Percentiles rank a stretch among this genome's conserved stretches.
phyloP scores from a whole-genome alignment of 2,888 invertebrate genomes.

The Galeopsomyia nigrocyanea region DNA sequence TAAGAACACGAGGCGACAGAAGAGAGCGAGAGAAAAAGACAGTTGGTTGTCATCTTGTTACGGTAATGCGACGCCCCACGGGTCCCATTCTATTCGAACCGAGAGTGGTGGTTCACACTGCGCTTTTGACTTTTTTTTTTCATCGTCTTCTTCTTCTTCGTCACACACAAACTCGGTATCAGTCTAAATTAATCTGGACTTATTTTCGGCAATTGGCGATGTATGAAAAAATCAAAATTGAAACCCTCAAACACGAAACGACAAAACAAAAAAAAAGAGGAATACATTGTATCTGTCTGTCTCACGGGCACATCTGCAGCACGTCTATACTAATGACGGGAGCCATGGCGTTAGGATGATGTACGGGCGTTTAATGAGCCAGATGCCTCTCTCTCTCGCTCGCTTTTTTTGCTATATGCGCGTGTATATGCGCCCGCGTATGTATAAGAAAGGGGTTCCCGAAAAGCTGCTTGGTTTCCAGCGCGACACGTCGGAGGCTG shows the following conservation, averaged over 20 bases:
- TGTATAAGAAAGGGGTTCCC: slow-evolving; percentile 9
- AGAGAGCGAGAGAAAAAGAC: slow-evolving; percentile 25
- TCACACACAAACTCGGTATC: too few species aligned
- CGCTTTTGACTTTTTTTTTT: too few species aligned
- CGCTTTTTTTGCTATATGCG: slow-evolving; percentile 7
- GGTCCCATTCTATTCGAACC: not conserved
- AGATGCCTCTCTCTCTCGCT: slow-evolving; percentile 22
- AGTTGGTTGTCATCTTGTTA: slow-evolving; percentile 38
- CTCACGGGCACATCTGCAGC: slow-evolving; percentile 11
- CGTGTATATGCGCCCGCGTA: not conserved
- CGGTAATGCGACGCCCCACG: slow-evolving; percentile 32
- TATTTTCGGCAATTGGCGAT: too few species aligned
- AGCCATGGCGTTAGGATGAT: slow-evolving; percentile 59
- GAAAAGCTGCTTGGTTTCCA: not conserved
- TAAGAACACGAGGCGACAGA: slow-evolving; percentile 37
- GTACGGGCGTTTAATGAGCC: slow-evolving; percentile 68
- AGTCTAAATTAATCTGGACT: too few species aligned
- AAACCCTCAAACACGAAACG: not conserved
- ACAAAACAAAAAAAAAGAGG: slow-evolving; percentile 24
- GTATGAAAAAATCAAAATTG: too few species aligned
- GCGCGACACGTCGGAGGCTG: not conserved
- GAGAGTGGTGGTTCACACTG: too few species aligned
- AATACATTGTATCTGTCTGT: slow-evolving; percentile 32
- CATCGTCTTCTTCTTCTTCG: too few species aligned
- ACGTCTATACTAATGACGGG: slow-evolving; percentile 54